Evolutionary conservation across 64 coral and sea anemone genomes (phyloP).

Genomic region (Actinia tenebrosa): DNA sequence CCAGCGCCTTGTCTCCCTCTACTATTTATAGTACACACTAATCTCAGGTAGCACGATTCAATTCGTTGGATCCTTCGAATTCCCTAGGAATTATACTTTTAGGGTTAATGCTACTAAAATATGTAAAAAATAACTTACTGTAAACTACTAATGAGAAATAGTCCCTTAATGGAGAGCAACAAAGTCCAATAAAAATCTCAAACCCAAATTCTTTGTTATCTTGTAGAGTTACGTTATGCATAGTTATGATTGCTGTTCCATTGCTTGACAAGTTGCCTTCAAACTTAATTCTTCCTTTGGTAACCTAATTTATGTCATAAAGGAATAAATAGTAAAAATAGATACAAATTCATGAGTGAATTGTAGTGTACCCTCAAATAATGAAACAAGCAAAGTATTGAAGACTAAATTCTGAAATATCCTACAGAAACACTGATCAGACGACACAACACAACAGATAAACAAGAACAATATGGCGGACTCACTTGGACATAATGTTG

Average conservation of each 20-base stretch:
- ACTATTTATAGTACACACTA: no score
- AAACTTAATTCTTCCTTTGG: neutral
- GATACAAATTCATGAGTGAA: neutral
- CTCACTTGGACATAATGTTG: neutral
- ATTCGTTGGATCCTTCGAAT: no score
- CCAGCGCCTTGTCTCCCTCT: no score
- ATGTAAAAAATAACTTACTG: neutral
- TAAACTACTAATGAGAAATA: neutral
- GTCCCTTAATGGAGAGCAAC: neutral
- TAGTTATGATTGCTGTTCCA: neutral
- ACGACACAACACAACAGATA: no score
- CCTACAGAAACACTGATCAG: neutral
- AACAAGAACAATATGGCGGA: neutral
- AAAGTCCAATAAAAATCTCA: constrained; percentile 8
- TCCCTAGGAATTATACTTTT: no score
- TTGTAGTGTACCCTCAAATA: neutral
- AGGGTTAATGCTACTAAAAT: neutral
- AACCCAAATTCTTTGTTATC: neutral
- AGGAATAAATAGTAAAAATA: neutral
- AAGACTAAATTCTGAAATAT: neutral
- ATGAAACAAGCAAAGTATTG: no score
- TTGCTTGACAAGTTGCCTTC: neutral
- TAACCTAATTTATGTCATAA: neutral
- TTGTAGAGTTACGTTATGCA: neutral
- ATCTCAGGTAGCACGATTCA: no score